A percentile compares a stretch with the other conserved stretches of the same genome.
Conservation (phyloP, 1,140 invertebrate genomes). For the Drosophila lowei region DNA sequence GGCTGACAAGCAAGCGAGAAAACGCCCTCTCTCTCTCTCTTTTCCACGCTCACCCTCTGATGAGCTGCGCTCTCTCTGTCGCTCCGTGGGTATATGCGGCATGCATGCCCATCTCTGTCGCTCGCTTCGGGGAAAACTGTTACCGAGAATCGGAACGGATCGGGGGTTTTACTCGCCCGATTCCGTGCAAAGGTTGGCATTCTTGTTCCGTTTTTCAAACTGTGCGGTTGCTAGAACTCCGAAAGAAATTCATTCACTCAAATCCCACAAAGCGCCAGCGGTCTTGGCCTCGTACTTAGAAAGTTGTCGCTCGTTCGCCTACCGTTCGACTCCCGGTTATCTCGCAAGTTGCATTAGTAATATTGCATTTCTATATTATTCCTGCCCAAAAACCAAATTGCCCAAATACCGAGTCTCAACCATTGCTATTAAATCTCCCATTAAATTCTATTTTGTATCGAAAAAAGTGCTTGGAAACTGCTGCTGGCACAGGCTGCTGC, state of each 20-base stretch:
- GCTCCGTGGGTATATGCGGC: not conserved
- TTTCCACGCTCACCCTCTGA: not conserved
- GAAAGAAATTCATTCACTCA: slow-evolving; percentile 13
- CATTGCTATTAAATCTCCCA: slow-evolving; percentile 69
- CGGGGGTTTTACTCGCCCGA: slow-evolving; percentile 66
- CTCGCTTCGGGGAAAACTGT: slow-evolving; percentile 13
- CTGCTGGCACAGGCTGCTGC: slow-evolving; percentile 2
- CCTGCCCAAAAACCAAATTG: slow-evolving; percentile 35
- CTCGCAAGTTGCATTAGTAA: slow-evolving; percentile 77
- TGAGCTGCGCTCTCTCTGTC: slow-evolving; percentile 17
- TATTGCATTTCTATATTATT: slow-evolving; percentile 73
- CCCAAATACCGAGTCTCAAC: slow-evolving; percentile 43
- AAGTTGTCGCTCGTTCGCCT: too few species aligned
- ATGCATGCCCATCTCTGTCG: slow-evolving; percentile 8
- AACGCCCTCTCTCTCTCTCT: slow-evolving; percentile 6
- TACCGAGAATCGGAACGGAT: slow-evolving; percentile 16
- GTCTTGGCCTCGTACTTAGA: too few species aligned
- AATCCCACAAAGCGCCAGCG: not conserved
- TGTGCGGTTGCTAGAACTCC: slow-evolving; percentile 72
- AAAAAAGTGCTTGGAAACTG: slow-evolving; percentile 70
- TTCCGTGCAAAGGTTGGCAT: slow-evolving; percentile 76
- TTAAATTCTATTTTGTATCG: slow-evolving; percentile 77
- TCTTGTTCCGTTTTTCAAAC: slow-evolving; percentile 81
- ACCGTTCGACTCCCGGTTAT: slow-evolving; percentile 43
- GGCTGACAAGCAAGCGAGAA: not conserved